Base-by-base conservation (phyloP, 2,797 vertebrate species). In the Tadarida brasiliensis region DNA sequence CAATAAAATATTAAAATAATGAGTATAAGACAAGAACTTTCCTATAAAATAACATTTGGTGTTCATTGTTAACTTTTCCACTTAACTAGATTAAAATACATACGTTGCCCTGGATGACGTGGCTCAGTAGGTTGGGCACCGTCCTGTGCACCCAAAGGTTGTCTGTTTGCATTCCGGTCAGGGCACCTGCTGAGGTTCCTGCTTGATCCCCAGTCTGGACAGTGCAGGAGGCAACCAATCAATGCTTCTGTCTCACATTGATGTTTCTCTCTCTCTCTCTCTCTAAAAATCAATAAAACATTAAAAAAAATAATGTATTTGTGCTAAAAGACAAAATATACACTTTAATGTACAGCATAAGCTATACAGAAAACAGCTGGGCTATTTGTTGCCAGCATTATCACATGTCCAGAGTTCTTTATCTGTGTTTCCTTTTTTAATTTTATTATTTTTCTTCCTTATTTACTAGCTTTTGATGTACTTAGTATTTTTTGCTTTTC, bases 401-500 rank as follows among this genome's bases (percentile, higher is more conserved):
- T 56, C 51, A 91, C 91, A 94, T 90, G 7, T 30, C 56, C 85
- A 97, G 33, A 83, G 77, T 97, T 96, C 8, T 89, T 35, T 63
- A 24, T 28, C 93, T 95, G 15, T 70, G 39, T 39, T 39, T 11
- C 39, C 56, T 2, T 94, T 96, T 92, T 35, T 16, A 87, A 95
- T 95, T 97, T 30, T 95, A 82, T 94, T 74, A 57, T 95, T 96
- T 93, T 97, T 33, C 63, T 94, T 97, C 68, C 59, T 95, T 98
- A 94, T 92, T 96, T 94, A 96, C 54, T 70, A 51, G 59, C 35
- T 97, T 96, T 97, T 97, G 87, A 98, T 97, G 96, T 97, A 96
- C 87, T 98, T 97, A 88, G 85, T 94, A 81, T 97, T 98, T 98
- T 97, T 94, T 97, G 24, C 93, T 98, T n/a, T 97, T 98, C 98